phyloP scores from a whole-genome alignment of 1,140 invertebrate genomes.

The Bombyx mandarina region DNA sequence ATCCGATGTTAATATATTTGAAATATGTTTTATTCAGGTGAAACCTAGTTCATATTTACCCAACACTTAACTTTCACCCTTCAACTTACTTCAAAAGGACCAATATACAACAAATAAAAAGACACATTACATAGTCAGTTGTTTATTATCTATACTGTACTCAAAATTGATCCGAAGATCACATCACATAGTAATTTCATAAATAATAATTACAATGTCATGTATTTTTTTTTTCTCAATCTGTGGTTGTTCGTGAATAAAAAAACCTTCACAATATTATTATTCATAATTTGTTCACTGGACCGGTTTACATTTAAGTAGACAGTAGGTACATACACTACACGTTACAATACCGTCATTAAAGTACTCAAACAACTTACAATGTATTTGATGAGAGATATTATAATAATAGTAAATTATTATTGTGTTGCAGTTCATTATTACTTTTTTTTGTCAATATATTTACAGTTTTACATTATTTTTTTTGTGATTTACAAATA shows the following conservation, averaged over 20 bases:
- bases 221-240: conserved; percentile 42
- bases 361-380: conserved; percentile 67
- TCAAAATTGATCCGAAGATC: conserved; percentile 72
- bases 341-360: conserved; percentile 49
- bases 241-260: conserved; percentile 69
- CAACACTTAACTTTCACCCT: too few species aligned
- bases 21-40: too few species aligned
- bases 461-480: conserved; percentile 71
- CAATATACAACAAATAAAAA: conserved; percentile 35
- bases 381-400: conserved; percentile 65
- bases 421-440: conserved; percentile 59
- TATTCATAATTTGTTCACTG: conserved; percentile 65
- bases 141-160: conserved; percentile 73
- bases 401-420: conserved; percentile 58
- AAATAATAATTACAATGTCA: conserved; percentile 72
- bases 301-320: conserved; percentile 65
- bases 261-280: conserved; percentile 71
- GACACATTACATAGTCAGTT: conserved; percentile 70
- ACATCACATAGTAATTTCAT: conserved; percentile 73
- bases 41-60: too few species aligned
- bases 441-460: conserved; percentile 65
- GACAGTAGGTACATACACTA: conserved; percentile 60
- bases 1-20: too few species aligned
- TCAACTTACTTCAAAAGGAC: too few species aligned
- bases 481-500: conserved; percentile 72